Evolutionary conservation across 1,140 invertebrate species (phyloP).

Genomic region (Marisa cornuarietis): DNA sequence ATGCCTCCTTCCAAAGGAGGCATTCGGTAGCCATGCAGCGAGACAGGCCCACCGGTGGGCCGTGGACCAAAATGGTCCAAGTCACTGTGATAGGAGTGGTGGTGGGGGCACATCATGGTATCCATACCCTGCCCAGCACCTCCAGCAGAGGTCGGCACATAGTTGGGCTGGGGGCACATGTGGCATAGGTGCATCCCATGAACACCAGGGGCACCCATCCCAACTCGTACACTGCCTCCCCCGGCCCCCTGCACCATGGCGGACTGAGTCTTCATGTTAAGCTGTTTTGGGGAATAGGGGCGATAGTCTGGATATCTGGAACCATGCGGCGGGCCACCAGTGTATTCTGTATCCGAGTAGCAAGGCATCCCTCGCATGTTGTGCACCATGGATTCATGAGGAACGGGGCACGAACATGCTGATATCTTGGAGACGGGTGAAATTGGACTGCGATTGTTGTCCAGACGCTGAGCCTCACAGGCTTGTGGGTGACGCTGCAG

Average conservation of each 20-base stretch:
- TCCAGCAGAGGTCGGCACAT: constrained; percentile 2
- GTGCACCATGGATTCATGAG: constrained; percentile 42
- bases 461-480: constrained; percentile 18
- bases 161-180: constrained; percentile 23
- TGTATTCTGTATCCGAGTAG: constrained; percentile 57
- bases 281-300: constrained; percentile 49
- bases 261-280: constrained; percentile 34
- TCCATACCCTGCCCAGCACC: constrained; percentile 13
- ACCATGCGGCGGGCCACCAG: constrained; percentile 23
- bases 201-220: background rate
- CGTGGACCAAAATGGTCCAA: constrained; percentile 5
- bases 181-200: constrained; percentile 2
- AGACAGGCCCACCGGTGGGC: constrained; percentile 18
- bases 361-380: constrained; percentile 47
- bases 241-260: constrained; percentile 10
- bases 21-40: constrained; percentile 38
- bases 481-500: constrained; percentile 30
- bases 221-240: background rate
- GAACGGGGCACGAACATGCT: constrained; percentile 58
- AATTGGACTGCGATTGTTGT: constrained; percentile 45
- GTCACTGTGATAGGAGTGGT: constrained; percentile 25
- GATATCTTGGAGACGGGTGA: constrained; percentile 61
- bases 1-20: constrained; percentile 21
- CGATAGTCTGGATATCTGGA: constrained; percentile 26
- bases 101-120: constrained; percentile 17